These are phyloP conservation scores for Dolichotis patagonum DNA, from an alignment of 2,113 vertebrate species.

Conservation along the genomic window DNA sequence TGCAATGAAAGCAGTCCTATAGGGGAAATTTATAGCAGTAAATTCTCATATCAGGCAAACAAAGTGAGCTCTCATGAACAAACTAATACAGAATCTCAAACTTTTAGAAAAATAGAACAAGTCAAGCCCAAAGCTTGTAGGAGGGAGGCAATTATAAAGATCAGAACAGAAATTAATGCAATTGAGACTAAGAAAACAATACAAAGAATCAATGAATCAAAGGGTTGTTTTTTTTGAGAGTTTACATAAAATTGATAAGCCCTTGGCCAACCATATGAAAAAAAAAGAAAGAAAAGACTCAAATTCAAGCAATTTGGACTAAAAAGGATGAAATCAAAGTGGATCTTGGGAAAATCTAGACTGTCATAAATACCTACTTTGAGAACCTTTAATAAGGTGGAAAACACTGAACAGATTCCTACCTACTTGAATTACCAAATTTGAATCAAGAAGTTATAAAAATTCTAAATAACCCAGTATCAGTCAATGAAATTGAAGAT, in stretches of 20 bases:
- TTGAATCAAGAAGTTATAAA: too few species aligned
- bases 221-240: not conserved
- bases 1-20: not conserved
- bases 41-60: not conserved
- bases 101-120: not conserved
- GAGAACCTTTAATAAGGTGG: too few species aligned
- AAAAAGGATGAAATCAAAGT: not conserved
- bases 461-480: too few species aligned
- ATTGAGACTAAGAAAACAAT: not conserved
- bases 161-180: not conserved
- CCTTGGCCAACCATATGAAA: not conserved
- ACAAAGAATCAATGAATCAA: not conserved
- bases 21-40: not conserved
- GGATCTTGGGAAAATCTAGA: not conserved
- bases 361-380: too few species aligned
- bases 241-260: not conserved
- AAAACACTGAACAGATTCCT: too few species aligned
- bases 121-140: not conserved
- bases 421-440: too few species aligned
- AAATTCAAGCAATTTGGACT: not conserved
- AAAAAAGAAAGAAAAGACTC: not conserved
- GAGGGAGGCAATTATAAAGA: not conserved
- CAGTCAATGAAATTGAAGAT: too few species aligned
- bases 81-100: not conserved
- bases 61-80: not conserved